phyloP scores from a whole-genome alignment of 1,140 invertebrate genomes.

The Heterodera carotae region DNA sequence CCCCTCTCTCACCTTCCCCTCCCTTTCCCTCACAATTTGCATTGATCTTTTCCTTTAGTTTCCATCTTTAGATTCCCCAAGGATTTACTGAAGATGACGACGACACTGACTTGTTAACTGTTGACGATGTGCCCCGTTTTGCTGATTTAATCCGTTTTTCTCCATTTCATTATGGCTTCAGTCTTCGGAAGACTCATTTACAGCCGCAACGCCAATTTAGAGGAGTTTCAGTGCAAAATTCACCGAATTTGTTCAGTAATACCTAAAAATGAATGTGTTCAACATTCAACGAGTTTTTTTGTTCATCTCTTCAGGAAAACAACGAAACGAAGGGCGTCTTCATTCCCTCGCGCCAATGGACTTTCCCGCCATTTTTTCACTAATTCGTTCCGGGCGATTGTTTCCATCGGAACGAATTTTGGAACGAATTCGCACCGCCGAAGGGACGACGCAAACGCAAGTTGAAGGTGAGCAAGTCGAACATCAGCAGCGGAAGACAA shows the following conservation, averaged over 20 bases:
- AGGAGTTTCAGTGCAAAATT: not conserved
- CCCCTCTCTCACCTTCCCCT: not conserved
- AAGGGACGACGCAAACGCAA: not conserved
- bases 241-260: not conserved
- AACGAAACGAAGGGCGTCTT: not conserved
- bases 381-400: slow-evolving; percentile 3
- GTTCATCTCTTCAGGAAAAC: not conserved
- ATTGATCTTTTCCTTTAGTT: too few species aligned
- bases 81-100: too few species aligned
- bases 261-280: not conserved
- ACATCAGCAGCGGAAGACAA: not conserved
- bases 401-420: slow-evolving; percentile 3
- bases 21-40: too few species aligned
- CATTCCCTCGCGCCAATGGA: not conserved
- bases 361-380: not conserved
- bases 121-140: not conserved
- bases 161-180: not conserved
- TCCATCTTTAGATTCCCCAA: too few species aligned
- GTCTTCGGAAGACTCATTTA: not conserved
- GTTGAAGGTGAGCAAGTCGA: not conserved
- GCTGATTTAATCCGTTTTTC: not conserved
- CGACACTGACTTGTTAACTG: not conserved
- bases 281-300: not conserved
- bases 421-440: not conserved
- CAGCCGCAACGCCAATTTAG: not conserved